Base-by-base conservation (phyloP, 2,113 vertebrate genomes). In the Pluvianellus socialis region DNA sequence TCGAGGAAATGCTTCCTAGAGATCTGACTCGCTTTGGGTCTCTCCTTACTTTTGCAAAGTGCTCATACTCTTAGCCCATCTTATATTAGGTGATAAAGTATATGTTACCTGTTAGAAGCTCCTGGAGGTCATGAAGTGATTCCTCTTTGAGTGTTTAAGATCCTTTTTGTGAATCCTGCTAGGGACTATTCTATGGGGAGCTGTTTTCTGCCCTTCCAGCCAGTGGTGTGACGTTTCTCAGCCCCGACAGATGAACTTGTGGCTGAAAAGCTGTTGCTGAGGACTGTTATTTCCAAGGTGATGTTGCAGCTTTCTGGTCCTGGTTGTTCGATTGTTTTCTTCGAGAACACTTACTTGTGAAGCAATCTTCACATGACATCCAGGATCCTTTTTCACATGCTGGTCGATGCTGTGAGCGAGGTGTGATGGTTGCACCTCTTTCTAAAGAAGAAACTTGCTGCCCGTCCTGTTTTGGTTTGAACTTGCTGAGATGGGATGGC, bases 161-260 rank as follows among this genome's bases (percentile, higher is more conserved):
- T 27, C 32, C 5, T 38, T 42, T 59, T 14, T 65, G 66, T 2
- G 23, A 52, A 9, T 68, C 38, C 55, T 55, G 24, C 27, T 28
- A 10, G 28, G n/a, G 24, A 19, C 47, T 79, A 0, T 40, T 84
- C n/a, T 22, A 2, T 0, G 0, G 32, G 50, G 55, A 82, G 22
- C 79, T 47, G 4, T 47, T 92, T n/a, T 20, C 6, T 44, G 33
- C 32, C 42, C 18, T 88, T 42, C 42, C 30, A 66, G 45, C 10
- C 61, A 6, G n/a, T 20, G 61, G 56, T 44, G 33, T 66, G 59
- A 22, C 2, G 4, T 49, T 75, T 66, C 56, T 71, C 13, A 68
- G 63, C 44, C 28, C 65, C 77, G 55, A 42, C n/a, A 40, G 49
- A 65, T 40, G 27, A 66, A 42, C 16, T 20, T 61, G 61, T 61